Percentiles rank a stretch among this genome's conserved stretches.
Evolutionary conservation across 2,888 invertebrate species (phyloP).

Genomic region (Isotomurus palustris): DNA sequence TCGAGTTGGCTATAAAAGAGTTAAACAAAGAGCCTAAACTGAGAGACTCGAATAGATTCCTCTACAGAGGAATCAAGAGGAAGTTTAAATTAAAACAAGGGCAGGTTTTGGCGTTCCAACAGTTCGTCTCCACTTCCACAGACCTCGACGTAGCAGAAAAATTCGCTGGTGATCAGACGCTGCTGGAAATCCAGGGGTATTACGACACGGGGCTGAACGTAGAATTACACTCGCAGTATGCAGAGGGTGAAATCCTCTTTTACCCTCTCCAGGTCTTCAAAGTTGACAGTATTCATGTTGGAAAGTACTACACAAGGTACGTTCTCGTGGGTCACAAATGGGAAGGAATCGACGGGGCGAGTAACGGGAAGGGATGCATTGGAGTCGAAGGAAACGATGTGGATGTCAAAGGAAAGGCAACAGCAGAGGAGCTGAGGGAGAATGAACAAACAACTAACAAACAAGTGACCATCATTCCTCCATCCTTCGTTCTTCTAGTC

Average conservation of each 20-base stretch:
- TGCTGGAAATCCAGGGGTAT: slow-evolving; percentile 24
- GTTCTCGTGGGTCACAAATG: slow-evolving; percentile 15
- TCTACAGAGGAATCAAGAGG: slow-evolving; percentile 18
- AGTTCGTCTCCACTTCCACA: slow-evolving; percentile 22
- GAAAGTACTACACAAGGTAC: slow-evolving; percentile 24
- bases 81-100: slow-evolving; percentile 11
- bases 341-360: too few species aligned
- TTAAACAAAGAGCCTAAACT: slow-evolving; percentile 9
- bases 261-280: slow-evolving; percentile 18
- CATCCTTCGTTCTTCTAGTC: too few species aligned
- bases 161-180: slow-evolving; percentile 12
- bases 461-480: too few species aligned
- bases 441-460: too few species aligned
- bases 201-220: slow-evolving; percentile 22
- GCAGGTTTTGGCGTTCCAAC: slow-evolving; percentile 26
- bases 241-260: slow-evolving; percentile 23
- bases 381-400: too few species aligned
- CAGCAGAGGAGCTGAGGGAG: too few species aligned
- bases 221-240: slow-evolving; percentile 17
- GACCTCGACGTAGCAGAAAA: slow-evolving; percentile 15
- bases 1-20: slow-evolving; percentile 18
- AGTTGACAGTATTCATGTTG: slow-evolving; percentile 25
- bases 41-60: slow-evolving; percentile 6
- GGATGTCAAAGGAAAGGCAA: too few species aligned
- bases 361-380: too few species aligned